Conservation (phyloP, 1,140 invertebrate genomes). For the Caerostris darwini region DNA sequence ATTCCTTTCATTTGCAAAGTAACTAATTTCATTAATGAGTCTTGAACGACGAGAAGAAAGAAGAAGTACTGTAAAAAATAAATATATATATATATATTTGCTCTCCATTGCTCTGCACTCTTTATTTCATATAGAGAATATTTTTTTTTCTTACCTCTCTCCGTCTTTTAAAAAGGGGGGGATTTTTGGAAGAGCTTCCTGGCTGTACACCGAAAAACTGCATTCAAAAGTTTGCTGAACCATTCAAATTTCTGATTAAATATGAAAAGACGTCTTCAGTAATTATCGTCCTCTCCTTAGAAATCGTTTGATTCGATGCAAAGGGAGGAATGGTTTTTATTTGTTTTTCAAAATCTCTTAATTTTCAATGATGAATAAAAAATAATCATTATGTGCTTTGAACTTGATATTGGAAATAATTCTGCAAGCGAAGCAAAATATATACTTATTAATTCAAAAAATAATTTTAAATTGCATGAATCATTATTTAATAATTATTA, state of each 20-base stretch:
- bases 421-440: too few relatives aligned
- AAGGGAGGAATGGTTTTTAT: too few relatives aligned
- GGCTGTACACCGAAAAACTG: neutral
- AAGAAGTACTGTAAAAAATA: neutral
- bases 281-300: neutral
- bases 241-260: neutral
- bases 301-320: neutral
- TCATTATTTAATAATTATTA: too few relatives aligned
- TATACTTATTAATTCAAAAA: too few relatives aligned
- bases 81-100: too few relatives aligned
- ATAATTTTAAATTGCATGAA: too few relatives aligned
- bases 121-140: neutral
- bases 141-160: neutral
- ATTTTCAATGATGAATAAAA: too few relatives aligned
- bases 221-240: neutral
- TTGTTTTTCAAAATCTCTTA: too few relatives aligned
- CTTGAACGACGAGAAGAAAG: neutral
- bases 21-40: conserved; percentile 20
- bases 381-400: too few relatives aligned
- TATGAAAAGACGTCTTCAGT: neutral
- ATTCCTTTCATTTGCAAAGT: neutral
- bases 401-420: too few relatives aligned
- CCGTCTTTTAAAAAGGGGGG: neutral
- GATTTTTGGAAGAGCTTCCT: neutral
- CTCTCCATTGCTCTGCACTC: neutral